A percentile compares a stretch with the other conserved stretches of the same genome.
phyloP scores from a whole-genome alignment of 1,140 invertebrate genomes.

The Formica selysi region DNA sequence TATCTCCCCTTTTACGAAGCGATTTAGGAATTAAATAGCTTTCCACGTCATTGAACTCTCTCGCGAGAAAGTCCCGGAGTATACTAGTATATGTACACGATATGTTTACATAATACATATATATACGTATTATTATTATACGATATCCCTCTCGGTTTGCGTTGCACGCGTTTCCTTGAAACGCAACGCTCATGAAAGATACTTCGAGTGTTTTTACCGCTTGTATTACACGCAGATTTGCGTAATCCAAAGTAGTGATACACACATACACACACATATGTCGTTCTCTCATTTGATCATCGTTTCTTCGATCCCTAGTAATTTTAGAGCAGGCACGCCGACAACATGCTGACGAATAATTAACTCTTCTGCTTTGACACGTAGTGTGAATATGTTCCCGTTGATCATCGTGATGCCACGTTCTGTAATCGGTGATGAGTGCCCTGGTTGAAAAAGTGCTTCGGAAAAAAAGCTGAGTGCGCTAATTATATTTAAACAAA shows the following conservation, averaged over 20 bases:
- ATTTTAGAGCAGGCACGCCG: slow-evolving; percentile 17
- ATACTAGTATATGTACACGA: slow-evolving; percentile 54
- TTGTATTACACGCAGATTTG: slow-evolving; percentile 36
- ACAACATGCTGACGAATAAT: slow-evolving; percentile 19
- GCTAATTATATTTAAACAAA: neutral
- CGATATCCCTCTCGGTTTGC: slow-evolving; percentile 35
- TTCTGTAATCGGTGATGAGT: slow-evolving; percentile 1
- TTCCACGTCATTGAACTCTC: slow-evolving; percentile 7
- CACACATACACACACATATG: slow-evolving; percentile 35
- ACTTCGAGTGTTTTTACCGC: slow-evolving; percentile 52
- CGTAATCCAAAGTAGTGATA: slow-evolving; percentile 34
- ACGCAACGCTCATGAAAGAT: slow-evolving; percentile 22
- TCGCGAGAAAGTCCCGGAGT: slow-evolving; percentile 30
- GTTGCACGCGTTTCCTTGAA: slow-evolving; percentile 6
- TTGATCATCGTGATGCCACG: neutral
- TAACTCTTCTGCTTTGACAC: slow-evolving; percentile 18
- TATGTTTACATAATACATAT: slow-evolving; percentile 66
- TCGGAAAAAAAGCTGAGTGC: neutral
- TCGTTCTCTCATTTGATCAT: slow-evolving; percentile 34
- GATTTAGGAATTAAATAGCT: slow-evolving; percentile 54
- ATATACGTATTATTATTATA: slow-evolving; percentile 59
- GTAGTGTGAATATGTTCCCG: neutral
- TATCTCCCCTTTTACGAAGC: slow-evolving; percentile 34
- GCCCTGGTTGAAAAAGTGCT: slow-evolving; percentile 24
- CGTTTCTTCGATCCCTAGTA: slow-evolving; percentile 18